A percentile compares a stretch with the other conserved stretches of the same genome.
Evolutionary conservation across 2,797 vertebrate species (phyloP).

Genomic region (Pangasius sanitwongsei): DNA sequence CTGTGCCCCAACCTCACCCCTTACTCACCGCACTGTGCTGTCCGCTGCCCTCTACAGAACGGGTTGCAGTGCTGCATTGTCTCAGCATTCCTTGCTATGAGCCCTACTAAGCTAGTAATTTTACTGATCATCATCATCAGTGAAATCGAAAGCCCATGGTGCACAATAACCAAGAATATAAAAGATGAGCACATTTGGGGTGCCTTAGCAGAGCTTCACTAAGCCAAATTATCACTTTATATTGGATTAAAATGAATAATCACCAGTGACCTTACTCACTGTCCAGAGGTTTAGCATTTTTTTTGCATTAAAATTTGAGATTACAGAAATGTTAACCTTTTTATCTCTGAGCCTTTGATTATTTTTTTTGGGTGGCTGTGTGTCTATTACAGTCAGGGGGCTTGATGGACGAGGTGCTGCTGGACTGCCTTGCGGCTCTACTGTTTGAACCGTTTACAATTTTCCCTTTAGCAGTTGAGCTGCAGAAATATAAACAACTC

Average conservation of each 20-base stretch:
- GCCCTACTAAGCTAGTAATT: conserved; percentile 47
- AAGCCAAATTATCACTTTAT: background rate
- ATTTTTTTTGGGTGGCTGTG: conserved; percentile 54
- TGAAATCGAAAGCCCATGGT: background rate
- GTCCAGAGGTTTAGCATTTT: background rate
- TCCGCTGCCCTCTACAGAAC: conserved; percentile 45
- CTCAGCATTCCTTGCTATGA: conserved; percentile 43
- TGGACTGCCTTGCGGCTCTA: conserved; percentile 70
- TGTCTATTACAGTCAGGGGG: conserved; percentile 70
- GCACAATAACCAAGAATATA: conserved; percentile 14
- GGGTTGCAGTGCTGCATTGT: conserved; percentile 63
- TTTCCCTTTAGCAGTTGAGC: conserved; percentile 61
- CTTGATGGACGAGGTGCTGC: conserved; percentile 67
- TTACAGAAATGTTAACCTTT: conserved; percentile 35
- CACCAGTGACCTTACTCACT: background rate
- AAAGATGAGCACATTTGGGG: background rate
- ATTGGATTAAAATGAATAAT: background rate
- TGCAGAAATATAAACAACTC: conserved; percentile 20
- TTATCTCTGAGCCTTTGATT: background rate
- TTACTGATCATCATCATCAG: background rate
- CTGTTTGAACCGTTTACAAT: conserved; percentile 68
- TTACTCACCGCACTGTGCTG: conserved; percentile 51
- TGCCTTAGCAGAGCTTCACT: background rate
- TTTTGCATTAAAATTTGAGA: conserved; percentile 1
- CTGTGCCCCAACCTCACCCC: conserved; percentile 13